Evolutionary conservation across 2,888 invertebrate genomes (phyloP).

Genomic region (Thymelicus acteon): DNA sequence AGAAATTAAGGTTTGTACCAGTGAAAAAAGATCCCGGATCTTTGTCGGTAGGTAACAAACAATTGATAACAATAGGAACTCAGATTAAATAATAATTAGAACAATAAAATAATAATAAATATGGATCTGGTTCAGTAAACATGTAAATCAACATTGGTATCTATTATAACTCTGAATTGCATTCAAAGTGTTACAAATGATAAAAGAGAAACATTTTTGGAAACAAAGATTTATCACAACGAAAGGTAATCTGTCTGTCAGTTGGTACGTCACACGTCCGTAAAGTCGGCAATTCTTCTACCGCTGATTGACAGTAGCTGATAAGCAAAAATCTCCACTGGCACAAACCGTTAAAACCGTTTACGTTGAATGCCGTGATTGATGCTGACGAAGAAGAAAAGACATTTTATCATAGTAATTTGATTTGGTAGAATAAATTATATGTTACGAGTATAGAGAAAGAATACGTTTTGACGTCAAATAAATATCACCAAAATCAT

Average conservation of each 20-base stretch:
- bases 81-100: no score
- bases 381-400: constrained; percentile 48
- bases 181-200: constrained; percentile 6
- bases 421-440: no score
- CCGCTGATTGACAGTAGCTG: constrained; percentile 71
- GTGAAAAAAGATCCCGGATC: no score
- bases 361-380: constrained; percentile 66
- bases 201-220: constrained; percentile 16
- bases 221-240: constrained; percentile 63
- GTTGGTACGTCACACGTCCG: constrained; percentile 61
- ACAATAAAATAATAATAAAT: no score
- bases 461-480: no score
- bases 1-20: no score
- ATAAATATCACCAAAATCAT: no score
- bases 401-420: not conserved
- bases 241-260: constrained; percentile 72
- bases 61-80: no score
- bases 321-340: constrained; percentile 70
- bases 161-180: not conserved
- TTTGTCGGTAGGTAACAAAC: no score
- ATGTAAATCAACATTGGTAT: no score
- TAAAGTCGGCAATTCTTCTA: constrained; percentile 70
- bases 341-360: constrained; percentile 58
- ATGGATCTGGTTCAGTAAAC: no score
- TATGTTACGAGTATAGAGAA: no score